phyloP scores from a whole-genome alignment of 2,888 invertebrate genomes.

The Tinea pellionella region DNA sequence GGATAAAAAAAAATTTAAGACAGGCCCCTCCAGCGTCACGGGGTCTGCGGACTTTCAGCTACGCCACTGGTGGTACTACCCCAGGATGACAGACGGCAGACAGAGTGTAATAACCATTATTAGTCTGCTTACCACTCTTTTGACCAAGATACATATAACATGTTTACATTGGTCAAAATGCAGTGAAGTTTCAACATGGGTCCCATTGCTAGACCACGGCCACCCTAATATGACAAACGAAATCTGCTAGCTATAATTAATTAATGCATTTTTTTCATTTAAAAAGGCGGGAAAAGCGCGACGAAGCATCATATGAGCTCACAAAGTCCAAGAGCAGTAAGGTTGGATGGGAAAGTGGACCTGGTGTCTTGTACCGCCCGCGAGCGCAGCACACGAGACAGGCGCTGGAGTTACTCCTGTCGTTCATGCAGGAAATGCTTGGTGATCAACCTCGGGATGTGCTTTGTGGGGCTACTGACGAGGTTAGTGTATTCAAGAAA shows the following conservation, averaged over 20 bases:
- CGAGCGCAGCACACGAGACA: slow-evolving; percentile 98
- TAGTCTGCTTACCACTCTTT: too few species aligned
- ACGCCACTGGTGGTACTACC: too few species aligned
- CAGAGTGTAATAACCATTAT: too few species aligned
- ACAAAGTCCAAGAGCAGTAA: slow-evolving; percentile 90
- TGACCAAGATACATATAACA: too few species aligned
- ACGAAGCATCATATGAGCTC: slow-evolving; percentile 93
- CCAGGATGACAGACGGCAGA: too few species aligned
- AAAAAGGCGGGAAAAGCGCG: slow-evolving; percentile 82
- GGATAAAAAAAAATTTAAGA: too few species aligned
- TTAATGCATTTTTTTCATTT: slow-evolving; percentile 12
- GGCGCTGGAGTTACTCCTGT: slow-evolving; percentile 95
- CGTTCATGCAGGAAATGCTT: slow-evolving; percentile 96
- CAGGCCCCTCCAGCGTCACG: too few species aligned
- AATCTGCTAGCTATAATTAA: not conserved
- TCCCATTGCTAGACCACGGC: too few species aligned
- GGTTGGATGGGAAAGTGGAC: slow-evolving; percentile 89
- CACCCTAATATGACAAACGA: too few species aligned
- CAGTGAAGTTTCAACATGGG: too few species aligned
- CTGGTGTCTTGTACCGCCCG: slow-evolving; percentile 94
- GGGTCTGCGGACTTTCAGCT: too few species aligned
- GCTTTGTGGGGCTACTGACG: slow-evolving; percentile 98
- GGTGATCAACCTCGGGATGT: slow-evolving; percentile 98
- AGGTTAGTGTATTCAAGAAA: slow-evolving; percentile 72
- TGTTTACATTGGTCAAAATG: too few species aligned